Evolutionary conservation across 1,140 invertebrate species (phyloP).

Genomic region (Calephelis nemesis): DNA sequence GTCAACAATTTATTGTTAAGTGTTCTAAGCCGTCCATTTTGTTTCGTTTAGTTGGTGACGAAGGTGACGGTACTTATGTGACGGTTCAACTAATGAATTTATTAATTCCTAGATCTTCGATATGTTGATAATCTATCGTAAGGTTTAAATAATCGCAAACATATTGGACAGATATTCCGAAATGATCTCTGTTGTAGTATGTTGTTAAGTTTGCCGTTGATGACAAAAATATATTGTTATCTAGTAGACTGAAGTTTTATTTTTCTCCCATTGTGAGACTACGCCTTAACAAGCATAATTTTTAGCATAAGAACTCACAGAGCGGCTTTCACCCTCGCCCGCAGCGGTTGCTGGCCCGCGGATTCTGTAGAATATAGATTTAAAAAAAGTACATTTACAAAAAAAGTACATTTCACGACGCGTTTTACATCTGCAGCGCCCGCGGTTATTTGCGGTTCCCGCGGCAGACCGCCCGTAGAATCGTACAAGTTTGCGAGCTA

Average conservation of each 20-base stretch:
- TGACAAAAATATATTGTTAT: constrained; percentile 79
- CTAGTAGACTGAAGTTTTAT: constrained; percentile 48
- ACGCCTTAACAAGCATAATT: too few relatives aligned
- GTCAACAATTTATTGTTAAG: constrained; percentile 39
- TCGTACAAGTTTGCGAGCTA: too few relatives aligned
- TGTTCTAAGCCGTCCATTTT: constrained; percentile 69
- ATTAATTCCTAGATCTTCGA: constrained; percentile 21
- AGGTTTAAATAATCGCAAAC: constrained; percentile 45
- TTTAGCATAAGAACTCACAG: too few relatives aligned
- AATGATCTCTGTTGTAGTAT: constrained; percentile 65
- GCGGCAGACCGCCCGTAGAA: too few relatives aligned
- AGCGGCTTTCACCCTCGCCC: too few relatives aligned
- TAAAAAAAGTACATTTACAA: too few relatives aligned
- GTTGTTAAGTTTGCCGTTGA: constrained; percentile 79
- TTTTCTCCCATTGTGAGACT: background rate
- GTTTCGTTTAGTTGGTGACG: constrained; percentile 38
- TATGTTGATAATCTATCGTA: constrained; percentile 26
- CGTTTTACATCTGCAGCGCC: too few relatives aligned
- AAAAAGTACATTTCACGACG: too few relatives aligned
- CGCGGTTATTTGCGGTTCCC: too few relatives aligned
- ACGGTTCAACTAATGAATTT: constrained; percentile 7
- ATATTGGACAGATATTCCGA: constrained; percentile 18
- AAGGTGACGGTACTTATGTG: constrained; percentile 25
- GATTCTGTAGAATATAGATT: too few relatives aligned
- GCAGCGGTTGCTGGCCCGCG: too few relatives aligned